Evolutionary conservation across 2,888 invertebrate genomes (phyloP), one percentile per base, ranked within the genome.

Genomic region (Tinea semifulvella): DNA sequence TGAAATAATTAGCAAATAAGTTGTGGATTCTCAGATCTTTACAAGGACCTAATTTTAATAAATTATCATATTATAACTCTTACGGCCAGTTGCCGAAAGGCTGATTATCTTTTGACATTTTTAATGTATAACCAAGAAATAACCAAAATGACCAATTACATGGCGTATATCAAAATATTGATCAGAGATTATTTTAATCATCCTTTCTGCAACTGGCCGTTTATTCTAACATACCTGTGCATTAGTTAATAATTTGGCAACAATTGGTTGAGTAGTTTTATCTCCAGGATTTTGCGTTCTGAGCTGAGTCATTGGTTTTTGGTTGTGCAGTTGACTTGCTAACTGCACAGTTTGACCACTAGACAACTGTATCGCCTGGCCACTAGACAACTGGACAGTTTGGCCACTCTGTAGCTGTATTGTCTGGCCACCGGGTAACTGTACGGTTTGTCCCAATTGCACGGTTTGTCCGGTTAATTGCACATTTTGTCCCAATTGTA

Each of bases 231-330:
- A 63, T 66, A 85, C 86, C 76, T 85, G 85, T 36, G 89, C 85
- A 61, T 88, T 90, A 4, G 90, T 89, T 17, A 91, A 69, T 13
- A 91, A 84, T 63, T 90, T 90, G 0, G 90, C 90, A 27, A 90
- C 84, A 19, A 90, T 85, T 2, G 87, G 87, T 57, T 80, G 84
- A 56, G 60, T 53, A 3, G 66, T 25, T 52, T 77, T 81, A 13
- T 80, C 82, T 1, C 58, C 62, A 7, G 62, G 51, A 13, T 60
- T 53, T 52, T 67, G 77, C 50, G 54, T 66, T 48, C 66, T 70
- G 19, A 72, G 50, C 25, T 38, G 76, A 28, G 71, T 55, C 47
- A n/a, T n/a, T 67, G 51, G 2, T 68, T 57, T 52, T 75, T 73
- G 6, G 62, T 57, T 68, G 47, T 68, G 72, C 17, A 59, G 63